Base-by-base conservation (phyloP, 35 echinoderm and acorn worm genomes). In the Ophioderma brevispina region DNA sequence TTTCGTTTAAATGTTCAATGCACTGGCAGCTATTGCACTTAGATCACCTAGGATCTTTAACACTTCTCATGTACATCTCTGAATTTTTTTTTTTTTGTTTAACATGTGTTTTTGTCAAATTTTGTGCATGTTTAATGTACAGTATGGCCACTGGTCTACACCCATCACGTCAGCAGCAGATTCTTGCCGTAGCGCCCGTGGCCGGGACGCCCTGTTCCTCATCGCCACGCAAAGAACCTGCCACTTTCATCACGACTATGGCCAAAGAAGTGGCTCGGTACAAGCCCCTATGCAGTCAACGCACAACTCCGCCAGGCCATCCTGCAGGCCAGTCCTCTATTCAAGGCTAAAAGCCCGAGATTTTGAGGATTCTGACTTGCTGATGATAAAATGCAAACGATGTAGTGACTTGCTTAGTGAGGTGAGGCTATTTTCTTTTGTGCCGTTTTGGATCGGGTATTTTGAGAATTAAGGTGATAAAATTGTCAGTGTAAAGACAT, bases 321-420 rank as follows among this genome's bases (percentile, higher is more conserved):
- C n/a, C 76, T 99, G 0, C 91, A 99, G 59, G 79, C 83, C 25
- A 93, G 89, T 75, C 84, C 91, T 28, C 56, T 99, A 30, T 84
- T 90, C 64, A 95, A 92, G 46, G 97, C 97, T 31, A 99, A n/a
- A n/a, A 99, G 89, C 90, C 97, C 19, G 97, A 99, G 91, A 95
- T 99, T 3, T 82, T 99, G 23, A 82, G 97, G 38, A 99, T 99
- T 52, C 80, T 2, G 97, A 99, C 42, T 82, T 99, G 15, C 94
- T 99, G 33, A 95, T 80, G 97, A 99, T 55, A 99, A 99, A 75
- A 99, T 99, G 97, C 97, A 93, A 64, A 99, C 78, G 97, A 99
- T 79, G 91, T 99, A 13, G 82, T 91, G 6, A 99, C 41, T 91
- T 95, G 10, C 63, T 99, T 19, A 81, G 95, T 36, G 97, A 99